phyloP scores from a whole-genome alignment of 2,888 invertebrate genomes.

The Drosophila bunnanda region DNA sequence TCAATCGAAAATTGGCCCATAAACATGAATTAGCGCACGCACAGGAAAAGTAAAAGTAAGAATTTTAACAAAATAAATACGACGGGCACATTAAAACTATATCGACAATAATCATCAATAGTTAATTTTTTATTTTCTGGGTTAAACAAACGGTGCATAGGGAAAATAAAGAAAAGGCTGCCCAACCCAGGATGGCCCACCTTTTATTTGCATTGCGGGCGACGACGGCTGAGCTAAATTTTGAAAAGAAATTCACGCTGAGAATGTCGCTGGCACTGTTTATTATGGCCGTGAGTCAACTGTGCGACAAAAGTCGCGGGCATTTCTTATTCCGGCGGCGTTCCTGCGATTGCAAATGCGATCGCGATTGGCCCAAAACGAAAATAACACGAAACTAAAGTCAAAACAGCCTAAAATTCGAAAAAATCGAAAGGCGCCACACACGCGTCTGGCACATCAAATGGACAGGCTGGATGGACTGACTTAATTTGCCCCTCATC shows the following conservation, averaged over 20 bases:
- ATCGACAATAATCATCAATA: constrained; percentile 48
- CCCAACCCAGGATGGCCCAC: constrained; percentile 50
- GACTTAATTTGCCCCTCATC: constrained; percentile 27
- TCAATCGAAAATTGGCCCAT: constrained; percentile 68
- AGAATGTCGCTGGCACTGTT: constrained; percentile 47
- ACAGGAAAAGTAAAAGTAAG: constrained; percentile 48
- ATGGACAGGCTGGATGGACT: constrained; percentile 62
- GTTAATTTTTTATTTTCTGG: constrained; percentile 47
- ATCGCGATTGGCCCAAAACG: constrained; percentile 53
- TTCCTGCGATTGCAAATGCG: constrained; percentile 60
- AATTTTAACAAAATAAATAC: constrained; percentile 68
- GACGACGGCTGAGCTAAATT: constrained; percentile 64
- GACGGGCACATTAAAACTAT: constrained; percentile 39
- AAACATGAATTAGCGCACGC: constrained; percentile 65
- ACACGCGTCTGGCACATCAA: constrained; percentile 81
- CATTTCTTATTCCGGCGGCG: constrained; percentile 72
- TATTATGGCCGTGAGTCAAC: constrained; percentile 55
- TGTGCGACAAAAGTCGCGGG: constrained; percentile 21
- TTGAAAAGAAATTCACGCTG: constrained; percentile 69
- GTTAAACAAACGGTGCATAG: constrained; percentile 60
- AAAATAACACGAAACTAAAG: constrained; percentile 28
- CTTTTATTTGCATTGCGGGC: constrained; percentile 71
- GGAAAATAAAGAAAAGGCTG: constrained; percentile 7
- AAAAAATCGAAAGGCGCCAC: constrained; percentile 73
- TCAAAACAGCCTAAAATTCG: constrained; percentile 25